Percentiles rank a stretch among this genome's conserved stretches.
These are phyloP conservation scores for Rhogogaster chlorosoma DNA, from an alignment of 2,888 invertebrate species.

Conservation along the genomic window DNA sequence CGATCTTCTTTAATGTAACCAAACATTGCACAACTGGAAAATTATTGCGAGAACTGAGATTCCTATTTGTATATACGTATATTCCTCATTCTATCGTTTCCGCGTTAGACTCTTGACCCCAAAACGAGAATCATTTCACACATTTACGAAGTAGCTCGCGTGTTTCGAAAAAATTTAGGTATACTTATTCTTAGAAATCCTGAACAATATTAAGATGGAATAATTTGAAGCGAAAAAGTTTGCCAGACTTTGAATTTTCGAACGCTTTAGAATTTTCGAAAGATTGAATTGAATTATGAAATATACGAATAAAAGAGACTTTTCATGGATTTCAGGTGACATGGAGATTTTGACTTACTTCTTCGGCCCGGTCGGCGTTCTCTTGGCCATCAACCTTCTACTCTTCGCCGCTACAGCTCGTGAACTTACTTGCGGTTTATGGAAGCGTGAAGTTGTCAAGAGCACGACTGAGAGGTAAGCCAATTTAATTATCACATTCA, in stretches of 20 bases:
- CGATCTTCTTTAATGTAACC: conserved; percentile 30
- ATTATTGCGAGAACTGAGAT: conserved; percentile 23
- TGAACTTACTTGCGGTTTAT: conserved; percentile 91
- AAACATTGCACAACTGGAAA: conserved; percentile 30
- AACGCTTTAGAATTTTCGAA: neutral
- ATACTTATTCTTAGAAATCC: neutral
- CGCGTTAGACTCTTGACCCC: conserved; percentile 14
- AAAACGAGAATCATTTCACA: neutral
- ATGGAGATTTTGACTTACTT: conserved; percentile 91
- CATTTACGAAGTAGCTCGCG: neutral
- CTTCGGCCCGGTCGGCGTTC: conserved; percentile 90
- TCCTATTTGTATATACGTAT: neutral
- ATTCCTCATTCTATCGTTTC: conserved; percentile 4
- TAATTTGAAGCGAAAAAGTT: neutral
- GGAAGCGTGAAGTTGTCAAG: conserved; percentile 94
- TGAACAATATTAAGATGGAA: too few relatives aligned
- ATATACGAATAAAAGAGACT: neutral
- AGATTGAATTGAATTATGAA: too few relatives aligned
- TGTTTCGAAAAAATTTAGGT: neutral
- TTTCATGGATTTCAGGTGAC: conserved; percentile 80
- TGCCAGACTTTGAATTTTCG: neutral
- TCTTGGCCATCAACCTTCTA: conserved; percentile 88
- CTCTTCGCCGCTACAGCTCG: conserved; percentile 90
- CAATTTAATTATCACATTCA: conserved; percentile 39
- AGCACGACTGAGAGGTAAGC: conserved; percentile 87